Evolutionary conservation across 1,140 invertebrate species (phyloP).

Genomic region (Platyscapa corneri): DNA sequence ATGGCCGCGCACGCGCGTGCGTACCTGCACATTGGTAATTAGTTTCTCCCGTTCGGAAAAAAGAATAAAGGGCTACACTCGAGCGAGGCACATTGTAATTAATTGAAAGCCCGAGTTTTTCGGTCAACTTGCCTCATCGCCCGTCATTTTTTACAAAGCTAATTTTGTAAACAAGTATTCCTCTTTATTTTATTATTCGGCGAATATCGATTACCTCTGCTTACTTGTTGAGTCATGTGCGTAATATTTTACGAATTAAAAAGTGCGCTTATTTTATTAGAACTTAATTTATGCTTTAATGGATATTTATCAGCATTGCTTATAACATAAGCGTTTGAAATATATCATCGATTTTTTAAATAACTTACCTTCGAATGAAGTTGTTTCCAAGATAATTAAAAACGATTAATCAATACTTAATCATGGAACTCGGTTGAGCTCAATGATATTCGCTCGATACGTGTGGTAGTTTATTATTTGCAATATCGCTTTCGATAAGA

Average conservation of each 20-base stretch:
- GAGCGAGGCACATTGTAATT: not conserved
- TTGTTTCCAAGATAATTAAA: slow-evolving; percentile 35
- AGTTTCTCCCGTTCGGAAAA: not conserved
- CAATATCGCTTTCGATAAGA: not conserved
- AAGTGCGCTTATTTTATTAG: not conserved
- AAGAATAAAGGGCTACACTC: not conserved
- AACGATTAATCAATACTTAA: slow-evolving; percentile 38
- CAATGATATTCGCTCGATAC: not conserved
- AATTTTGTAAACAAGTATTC: slow-evolving; percentile 18
- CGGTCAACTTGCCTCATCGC: not conserved
- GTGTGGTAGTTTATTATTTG: not conserved
- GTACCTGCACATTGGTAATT: not conserved
- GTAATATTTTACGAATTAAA: not conserved
- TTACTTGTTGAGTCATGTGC: not conserved
- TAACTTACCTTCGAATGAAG: slow-evolving; percentile 9
- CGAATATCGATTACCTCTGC: not conserved
- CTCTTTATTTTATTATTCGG: not conserved
- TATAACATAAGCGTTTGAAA: not conserved
- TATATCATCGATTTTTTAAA: not conserved
- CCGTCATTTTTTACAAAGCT: not conserved
- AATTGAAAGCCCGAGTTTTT: slow-evolving; percentile 7
- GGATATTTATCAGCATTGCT: not conserved
- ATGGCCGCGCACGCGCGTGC: not conserved
- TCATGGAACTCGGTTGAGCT: not conserved
- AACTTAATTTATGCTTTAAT: not conserved